These are phyloP conservation scores for Rattus norvegicus DNA, from an alignment of 2,113 vertebrate species.

Conservation along the genomic window DNA sequence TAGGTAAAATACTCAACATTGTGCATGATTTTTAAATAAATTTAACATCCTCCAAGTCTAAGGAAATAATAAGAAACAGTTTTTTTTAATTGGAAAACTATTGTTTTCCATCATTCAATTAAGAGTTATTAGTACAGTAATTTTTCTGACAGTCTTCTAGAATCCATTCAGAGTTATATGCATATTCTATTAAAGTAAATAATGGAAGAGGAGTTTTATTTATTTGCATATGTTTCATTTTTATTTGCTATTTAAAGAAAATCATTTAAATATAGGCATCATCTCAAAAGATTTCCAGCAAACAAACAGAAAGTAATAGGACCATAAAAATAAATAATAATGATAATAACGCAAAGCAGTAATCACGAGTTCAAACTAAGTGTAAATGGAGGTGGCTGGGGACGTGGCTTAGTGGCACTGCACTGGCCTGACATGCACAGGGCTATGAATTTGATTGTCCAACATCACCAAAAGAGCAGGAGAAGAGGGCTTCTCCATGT, in stretches of 20 bases:
- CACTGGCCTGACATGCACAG: not conserved
- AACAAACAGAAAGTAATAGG: not conserved
- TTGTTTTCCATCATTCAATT: not conserved
- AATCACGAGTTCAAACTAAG: not conserved
- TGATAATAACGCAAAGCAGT: not conserved
- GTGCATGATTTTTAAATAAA: not conserved
- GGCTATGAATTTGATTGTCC: not conserved
- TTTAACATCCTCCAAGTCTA: not conserved
- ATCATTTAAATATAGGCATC: not conserved
- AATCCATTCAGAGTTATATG: slow-evolving; percentile 3
- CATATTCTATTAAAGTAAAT: slow-evolving; percentile 20
- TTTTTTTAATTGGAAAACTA: slow-evolving; percentile 4
- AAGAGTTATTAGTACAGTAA: not conserved
- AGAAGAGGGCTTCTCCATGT: accelerated
- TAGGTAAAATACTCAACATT: slow-evolving; percentile 29
- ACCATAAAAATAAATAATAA: slow-evolving; percentile 25
- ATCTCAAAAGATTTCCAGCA: not conserved
- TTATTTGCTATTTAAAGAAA: slow-evolving; percentile 12
- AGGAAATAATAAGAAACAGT: slow-evolving; percentile 5
- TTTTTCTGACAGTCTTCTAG: not conserved
- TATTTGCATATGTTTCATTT: not conserved
- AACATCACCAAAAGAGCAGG: not conserved
- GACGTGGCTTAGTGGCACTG: not conserved
- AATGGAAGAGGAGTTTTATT: slow-evolving; percentile 33
- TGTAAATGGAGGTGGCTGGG: not conserved